Percentiles rank a stretch among this genome's conserved stretches.
These are phyloP conservation scores for Oscheius sp. DNA, from an alignment of 2,888 invertebrate species.

Conservation along the genomic window DNA sequence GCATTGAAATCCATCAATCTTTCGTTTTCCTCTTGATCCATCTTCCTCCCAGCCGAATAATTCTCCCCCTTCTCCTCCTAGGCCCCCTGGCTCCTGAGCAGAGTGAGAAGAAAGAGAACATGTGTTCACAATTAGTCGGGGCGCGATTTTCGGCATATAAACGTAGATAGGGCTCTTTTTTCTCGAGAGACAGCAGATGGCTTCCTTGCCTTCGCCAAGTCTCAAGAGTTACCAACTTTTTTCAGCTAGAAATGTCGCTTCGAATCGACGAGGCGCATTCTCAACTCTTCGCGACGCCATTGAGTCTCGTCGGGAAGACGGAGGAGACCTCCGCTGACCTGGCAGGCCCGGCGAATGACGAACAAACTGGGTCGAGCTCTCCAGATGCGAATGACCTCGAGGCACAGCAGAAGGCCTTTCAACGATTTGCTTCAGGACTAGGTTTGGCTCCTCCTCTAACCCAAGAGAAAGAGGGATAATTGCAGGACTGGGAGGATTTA, in stretches of 20 bases:
- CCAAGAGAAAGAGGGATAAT: neutral
- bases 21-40: neutral
- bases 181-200: slow-evolving; percentile 1
- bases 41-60: neutral
- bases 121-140: slow-evolving; percentile 32
- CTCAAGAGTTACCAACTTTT: no score
- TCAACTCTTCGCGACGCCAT: slow-evolving; percentile 19
- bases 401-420: slow-evolving; percentile 62
- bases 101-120: neutral
- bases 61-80: neutral
- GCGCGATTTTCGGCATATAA: slow-evolving; percentile 31
- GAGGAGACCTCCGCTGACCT: slow-evolving; percentile 2
- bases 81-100: neutral
- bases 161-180: slow-evolving; percentile 24
- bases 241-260: slow-evolving; percentile 26
- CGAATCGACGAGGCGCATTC: slow-evolving; percentile 28
- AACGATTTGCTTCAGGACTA: slow-evolving; percentile 50
- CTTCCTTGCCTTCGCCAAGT: neutral
- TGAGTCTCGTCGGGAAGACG: slow-evolving; percentile 9
- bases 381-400: slow-evolving; percentile 45
- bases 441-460: neutral
- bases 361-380: slow-evolving; percentile 8
- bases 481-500: slow-evolving; percentile 43
- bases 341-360: neutral
- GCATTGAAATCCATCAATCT: slow-evolving; percentile 23